Evolutionary conservation across 1,140 invertebrate genomes (phyloP), one percentile per base, ranked within the genome.

Genomic region (Drosophila gunungcola): DNA sequence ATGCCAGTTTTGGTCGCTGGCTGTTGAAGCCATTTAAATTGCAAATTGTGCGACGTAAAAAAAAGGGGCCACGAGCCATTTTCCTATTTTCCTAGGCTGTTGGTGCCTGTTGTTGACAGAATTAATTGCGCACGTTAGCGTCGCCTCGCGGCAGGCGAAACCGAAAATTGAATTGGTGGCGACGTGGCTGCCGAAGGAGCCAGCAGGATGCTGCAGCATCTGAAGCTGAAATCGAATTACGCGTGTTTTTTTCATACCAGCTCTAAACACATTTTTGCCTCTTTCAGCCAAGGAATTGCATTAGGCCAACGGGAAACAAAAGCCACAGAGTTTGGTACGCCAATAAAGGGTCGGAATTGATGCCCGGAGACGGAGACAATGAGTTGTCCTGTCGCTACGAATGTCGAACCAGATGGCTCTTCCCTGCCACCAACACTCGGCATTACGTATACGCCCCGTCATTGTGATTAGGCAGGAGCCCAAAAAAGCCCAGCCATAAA

Each of bases 81-180:
- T 45, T 16, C 49, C 43, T 29, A 42, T 61, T 57, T 45, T 16
- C 49, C 43, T 29, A 42, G 32, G 39, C 12, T 11, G 52, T 60
- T 52, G 11, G 69, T 52, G 29, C 53, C 76, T 75, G 76, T 65
- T 83, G 80, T 80, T 83, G 80, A 84, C 80, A 80, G 80, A 80
- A 83, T 80, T 83, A 83, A 83, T 83, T 83, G 80, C 56, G 70
- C 70, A 84, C 76, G 80, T 84, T 83, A 84, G 65, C 64, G 80
- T 41, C 25, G 63, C 54, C 42, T 29, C 21, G 65, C 51, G 49
- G 60, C 11, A 45, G 58, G 46, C 42, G 53, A 55, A 65, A 43
- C 55, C 49, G 69, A 58, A 83, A 83, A 83, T 83, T 83, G 55
- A 85, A 83, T 83, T 84, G 60, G 34, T 54, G 54, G 62, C 57